phyloP scores from a whole-genome alignment of 2,113 vertebrate species.

The Lamprologus callipterus region DNA sequence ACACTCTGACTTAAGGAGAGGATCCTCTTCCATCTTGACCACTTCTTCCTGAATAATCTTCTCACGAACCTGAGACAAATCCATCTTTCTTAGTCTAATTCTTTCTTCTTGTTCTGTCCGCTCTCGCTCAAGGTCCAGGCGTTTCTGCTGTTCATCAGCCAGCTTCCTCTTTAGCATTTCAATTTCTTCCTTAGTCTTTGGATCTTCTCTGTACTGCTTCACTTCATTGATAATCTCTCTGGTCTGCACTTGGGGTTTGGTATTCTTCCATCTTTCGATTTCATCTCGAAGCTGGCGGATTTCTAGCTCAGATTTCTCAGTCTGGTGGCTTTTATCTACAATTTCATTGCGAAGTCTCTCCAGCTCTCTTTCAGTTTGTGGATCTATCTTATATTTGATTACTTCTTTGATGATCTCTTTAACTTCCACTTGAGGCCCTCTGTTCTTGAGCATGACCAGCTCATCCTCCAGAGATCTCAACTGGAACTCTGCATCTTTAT shows the following conservation, averaged over 20 bases:
- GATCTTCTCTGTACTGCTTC: constrained; percentile 88
- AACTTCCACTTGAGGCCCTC: constrained; percentile 86
- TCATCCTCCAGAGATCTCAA: constrained; percentile 79
- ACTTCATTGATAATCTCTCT: constrained; percentile 94
- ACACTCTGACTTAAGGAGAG: constrained; percentile 80
- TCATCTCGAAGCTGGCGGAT: constrained; percentile 89
- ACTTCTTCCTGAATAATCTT: constrained; percentile 90
- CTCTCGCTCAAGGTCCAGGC: constrained; percentile 84
- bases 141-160: constrained; percentile 85
- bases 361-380: constrained; percentile 84
- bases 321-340: constrained; percentile 84
- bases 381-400: constrained; percentile 93
- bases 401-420: constrained; percentile 95
- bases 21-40: constrained; percentile 86
- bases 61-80: constrained; percentile 85
- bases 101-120: constrained; percentile 76
- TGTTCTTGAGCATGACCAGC: constrained; percentile 73
- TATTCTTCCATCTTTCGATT: constrained; percentile 86
- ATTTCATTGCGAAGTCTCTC: constrained; percentile 90
- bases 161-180: constrained; percentile 79
- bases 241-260: constrained; percentile 87
- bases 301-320: constrained; percentile 85
- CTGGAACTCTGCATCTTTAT: constrained; percentile 78
- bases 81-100: constrained; percentile 81
- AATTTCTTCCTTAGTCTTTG: constrained; percentile 88